Base-by-base conservation (phyloP, 2,888 invertebrate species). In the Aromia moschata region DNA sequence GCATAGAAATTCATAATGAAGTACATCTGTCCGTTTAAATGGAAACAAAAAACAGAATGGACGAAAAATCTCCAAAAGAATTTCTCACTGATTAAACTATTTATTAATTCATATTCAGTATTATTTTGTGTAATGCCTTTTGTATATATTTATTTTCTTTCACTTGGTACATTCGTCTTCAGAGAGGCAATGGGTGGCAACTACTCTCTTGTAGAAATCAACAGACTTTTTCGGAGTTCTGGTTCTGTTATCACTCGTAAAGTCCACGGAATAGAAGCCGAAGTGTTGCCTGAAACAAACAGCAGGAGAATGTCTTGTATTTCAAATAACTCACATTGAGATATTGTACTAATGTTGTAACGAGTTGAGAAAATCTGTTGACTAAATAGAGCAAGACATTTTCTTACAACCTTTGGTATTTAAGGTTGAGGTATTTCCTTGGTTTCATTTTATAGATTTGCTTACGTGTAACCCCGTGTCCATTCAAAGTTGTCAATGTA, bases 241-340 rank as follows among this genome's bases (percentile, higher is more conserved):
- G 1, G 83, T 81, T 55, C 85, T 83, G 0, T 82, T 78, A 0
- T 83, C 81, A 63, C 84, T 84, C 0, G 79, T 73, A 71, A 87
- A 88, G 72, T 91, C 85, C 0, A 90, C 87, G 70, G 84, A 81
- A 65, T 86, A 87, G 0, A 91, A 68, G 3, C 91, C 90, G 74
- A 88, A 90, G 69, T 82, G 84, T 68, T 83, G 83, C 10, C 87
- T 87, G 76, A 49, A 84, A 83, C 20, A 11, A 43, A 56, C 5
- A 18, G 11, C 12, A 14, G 2, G n/a, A n/a, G n/a, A n/a, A n/a
- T n/a, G n/a, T n/a, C n/a, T n/a, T n/a, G n/a, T n/a, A n/a, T n/a
- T n/a, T n/a, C n/a, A n/a, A n/a, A n/a, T n/a, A n/a, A n/a, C n/a
- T n/a, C n/a, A 25, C 25, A 25, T 4, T 25, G 9, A 25, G 9